A percentile compares a stretch with the other conserved stretches of the same genome.
These are phyloP conservation scores for Andrena trimmerana DNA, from an alignment of 2,888 invertebrate genomes.

Conservation along the genomic window DNA sequence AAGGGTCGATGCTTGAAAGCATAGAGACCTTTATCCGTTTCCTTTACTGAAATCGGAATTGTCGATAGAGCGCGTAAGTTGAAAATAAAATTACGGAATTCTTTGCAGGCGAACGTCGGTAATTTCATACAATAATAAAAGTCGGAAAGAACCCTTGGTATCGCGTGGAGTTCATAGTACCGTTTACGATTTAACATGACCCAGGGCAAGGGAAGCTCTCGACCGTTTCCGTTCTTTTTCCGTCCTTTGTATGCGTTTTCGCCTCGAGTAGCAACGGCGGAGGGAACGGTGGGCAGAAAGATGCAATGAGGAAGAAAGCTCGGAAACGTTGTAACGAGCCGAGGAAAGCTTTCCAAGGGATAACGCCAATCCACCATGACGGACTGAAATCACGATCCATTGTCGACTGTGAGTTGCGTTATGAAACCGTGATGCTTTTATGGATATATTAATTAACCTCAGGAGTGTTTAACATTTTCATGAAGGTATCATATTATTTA, in stretches of 20 bases:
- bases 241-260: constrained; percentile 43
- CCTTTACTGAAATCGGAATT: background rate
- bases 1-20: background rate
- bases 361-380: constrained; percentile 8
- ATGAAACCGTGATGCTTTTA: too few relatives aligned
- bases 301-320: constrained; percentile 42
- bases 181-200: constrained; percentile 61
- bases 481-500: too few relatives aligned
- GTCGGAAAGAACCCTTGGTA: constrained; percentile 36
- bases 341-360: constrained; percentile 31
- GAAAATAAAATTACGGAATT: constrained; percentile 26
- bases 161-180: constrained; percentile 34
- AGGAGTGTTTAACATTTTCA: too few relatives aligned
- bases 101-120: constrained; percentile 16
- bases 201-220: constrained; percentile 34
- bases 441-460: constrained; percentile 10
- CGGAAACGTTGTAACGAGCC: constrained; percentile 24
- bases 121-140: constrained; percentile 45
- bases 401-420: too few relatives aligned
- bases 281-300: constrained; percentile 11
- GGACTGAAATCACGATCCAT: too few relatives aligned
- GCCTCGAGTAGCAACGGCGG: constrained; percentile 12
- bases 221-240: constrained; percentile 42
- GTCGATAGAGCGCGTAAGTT: constrained; percentile 3
- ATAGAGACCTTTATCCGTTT: background rate